Evolutionary conservation across 2,797 vertebrate species (phyloP).

Genomic region (Perodicticus potto): DNA sequence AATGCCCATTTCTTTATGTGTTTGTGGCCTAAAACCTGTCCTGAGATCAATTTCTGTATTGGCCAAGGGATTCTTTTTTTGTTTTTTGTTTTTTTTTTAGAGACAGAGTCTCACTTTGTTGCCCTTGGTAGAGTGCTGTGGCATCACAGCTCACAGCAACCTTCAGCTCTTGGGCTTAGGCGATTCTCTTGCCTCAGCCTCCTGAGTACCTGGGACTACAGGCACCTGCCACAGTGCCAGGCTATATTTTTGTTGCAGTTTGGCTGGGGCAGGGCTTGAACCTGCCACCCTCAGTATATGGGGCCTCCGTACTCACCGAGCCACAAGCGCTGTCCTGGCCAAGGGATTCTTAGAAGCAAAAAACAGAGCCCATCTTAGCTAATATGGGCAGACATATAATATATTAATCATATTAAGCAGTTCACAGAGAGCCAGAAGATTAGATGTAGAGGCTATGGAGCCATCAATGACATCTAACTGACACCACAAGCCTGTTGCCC

Average conservation of each 20-base stretch:
- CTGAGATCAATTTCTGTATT: constrained; percentile 3
- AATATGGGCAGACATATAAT: background rate
- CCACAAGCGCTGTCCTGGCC: background rate
- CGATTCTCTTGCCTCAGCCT: no score
- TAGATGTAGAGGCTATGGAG: background rate
- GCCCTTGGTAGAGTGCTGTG: no score
- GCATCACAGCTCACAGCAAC: no score
- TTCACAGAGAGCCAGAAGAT: background rate
- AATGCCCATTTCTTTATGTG: background rate
- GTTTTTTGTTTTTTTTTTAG: no score
- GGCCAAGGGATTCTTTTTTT: background rate
- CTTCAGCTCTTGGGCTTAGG: no score
- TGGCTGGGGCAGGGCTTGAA: no score
- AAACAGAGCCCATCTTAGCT: background rate
- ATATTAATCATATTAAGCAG: background rate
- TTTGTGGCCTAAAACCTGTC: background rate
- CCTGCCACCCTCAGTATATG: no score
- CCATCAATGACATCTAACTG: background rate
- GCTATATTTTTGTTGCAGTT: no score
- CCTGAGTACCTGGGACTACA: no score
- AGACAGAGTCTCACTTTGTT: no score
- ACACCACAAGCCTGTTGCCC: background rate
- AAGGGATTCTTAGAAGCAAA: background rate
- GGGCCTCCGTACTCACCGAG: no score
- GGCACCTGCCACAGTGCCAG: no score